Percentiles rank a stretch among this genome's conserved stretches.
Evolutionary conservation across 2,797 vertebrate species (phyloP).

Genomic region (Lepilemur septentrionalis): DNA sequence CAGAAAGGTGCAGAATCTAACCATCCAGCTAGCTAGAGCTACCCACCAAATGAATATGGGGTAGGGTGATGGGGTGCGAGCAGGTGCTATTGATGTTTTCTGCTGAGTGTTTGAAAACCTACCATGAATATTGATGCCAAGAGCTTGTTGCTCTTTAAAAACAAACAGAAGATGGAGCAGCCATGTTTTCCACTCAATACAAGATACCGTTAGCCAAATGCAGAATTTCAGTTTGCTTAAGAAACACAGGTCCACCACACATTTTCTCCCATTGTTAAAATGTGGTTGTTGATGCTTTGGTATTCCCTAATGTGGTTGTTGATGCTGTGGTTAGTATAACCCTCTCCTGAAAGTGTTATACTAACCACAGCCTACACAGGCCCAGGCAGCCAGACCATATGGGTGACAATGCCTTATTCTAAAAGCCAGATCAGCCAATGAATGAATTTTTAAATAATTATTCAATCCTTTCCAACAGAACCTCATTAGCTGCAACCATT

Average conservation of each 20-base stretch:
- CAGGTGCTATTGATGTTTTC: slow-evolving; percentile 72
- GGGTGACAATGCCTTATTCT: background rate
- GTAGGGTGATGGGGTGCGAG: slow-evolving; percentile 46
- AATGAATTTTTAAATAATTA: slow-evolving; percentile 72
- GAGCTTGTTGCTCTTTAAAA: slow-evolving; percentile 78
- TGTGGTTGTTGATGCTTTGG: background rate
- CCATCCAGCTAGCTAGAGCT: background rate
- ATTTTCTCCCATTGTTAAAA: slow-evolving; percentile 69
- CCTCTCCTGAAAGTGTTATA: background rate
- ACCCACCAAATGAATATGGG: background rate
- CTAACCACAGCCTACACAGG: background rate
- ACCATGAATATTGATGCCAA: slow-evolving; percentile 77
- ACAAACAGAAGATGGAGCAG: slow-evolving; percentile 79
- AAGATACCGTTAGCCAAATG: slow-evolving; percentile 78
- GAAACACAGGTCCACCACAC: slow-evolving; percentile 74
- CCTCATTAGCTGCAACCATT: slow-evolving; percentile 71
- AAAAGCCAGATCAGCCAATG: slow-evolving; percentile 42
- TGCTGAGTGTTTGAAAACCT: slow-evolving; percentile 65
- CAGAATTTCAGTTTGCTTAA: slow-evolving; percentile 80
- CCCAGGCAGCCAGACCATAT: background rate
- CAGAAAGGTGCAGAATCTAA: slow-evolving; percentile 16
- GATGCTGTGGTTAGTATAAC: background rate
- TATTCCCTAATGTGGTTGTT: background rate
- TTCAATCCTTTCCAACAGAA: slow-evolving; percentile 72
- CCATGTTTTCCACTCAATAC: slow-evolving; percentile 70